Evolutionary conservation across 2,797 vertebrate species (phyloP), one percentile per base, ranked within the genome.

Genomic region (Enteromius trimaculatus): DNA sequence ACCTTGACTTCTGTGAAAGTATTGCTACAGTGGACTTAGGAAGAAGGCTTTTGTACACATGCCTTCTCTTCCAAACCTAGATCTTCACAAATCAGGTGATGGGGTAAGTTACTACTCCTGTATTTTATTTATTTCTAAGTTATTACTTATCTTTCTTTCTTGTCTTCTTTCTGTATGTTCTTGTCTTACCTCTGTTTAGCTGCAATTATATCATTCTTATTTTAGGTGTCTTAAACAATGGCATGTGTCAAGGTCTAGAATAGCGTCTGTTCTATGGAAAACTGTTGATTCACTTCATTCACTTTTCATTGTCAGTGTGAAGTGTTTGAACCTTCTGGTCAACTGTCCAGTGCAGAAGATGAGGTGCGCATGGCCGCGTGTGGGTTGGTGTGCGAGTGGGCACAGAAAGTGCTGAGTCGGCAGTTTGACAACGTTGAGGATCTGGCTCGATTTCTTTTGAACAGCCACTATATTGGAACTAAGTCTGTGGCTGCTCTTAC

Each of bases 21-120:
- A 99, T 92, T 99, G 98, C 95, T 99, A 99, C 89, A 99, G 98
- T 93, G 98, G 98, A 92, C 94, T 99, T 86, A 96, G 97, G 89
- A 99, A 99, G 94, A 99, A 98, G 91, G 95, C 96, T 14, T 97
- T 98, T 90, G 97, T 99, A 88, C 97, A 98, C 88, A 97, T 97
- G 96, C 98, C 98, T 42, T 97, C 97, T 85, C 95, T 99, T 91
- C 98, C 98, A 83, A 96, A 94, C 87, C 95, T 99, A 90, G 97
- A 98, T 87, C 94, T 99, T 84, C 96, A 96, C 89, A 98, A 98
- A 95, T 93, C 95, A 88, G 95, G 95, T 90, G 97, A 99, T 81
- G 96, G 95, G 94, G 98, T 99, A 95, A 90, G 93, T 77, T 39
- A 19, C 16, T 77, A 2, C 21, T 29, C 11, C 17, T 21, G 13